phyloP scores from a whole-genome alignment of 2,797 vertebrate genomes.

The Mycteria americana region DNA sequence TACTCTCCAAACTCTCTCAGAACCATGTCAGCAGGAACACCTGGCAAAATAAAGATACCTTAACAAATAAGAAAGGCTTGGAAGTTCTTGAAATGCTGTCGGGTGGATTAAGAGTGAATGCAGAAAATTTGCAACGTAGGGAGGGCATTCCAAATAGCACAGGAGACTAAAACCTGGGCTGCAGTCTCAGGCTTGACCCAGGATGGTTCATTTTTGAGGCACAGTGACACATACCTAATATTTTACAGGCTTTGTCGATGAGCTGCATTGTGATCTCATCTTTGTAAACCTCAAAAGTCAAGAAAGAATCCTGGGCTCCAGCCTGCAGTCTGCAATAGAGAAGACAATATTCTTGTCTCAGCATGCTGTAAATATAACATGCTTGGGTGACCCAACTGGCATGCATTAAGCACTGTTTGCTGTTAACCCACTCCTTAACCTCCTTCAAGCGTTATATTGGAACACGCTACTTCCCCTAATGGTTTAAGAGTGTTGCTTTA shows the following conservation, averaged over 20 bases:
- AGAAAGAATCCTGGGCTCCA: constrained; percentile 78
- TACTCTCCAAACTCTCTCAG: constrained; percentile 82
- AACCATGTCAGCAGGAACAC: constrained; percentile 74
- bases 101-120: background rate
- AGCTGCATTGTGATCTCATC: constrained; percentile 81
- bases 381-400: background rate
- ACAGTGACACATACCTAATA: constrained; percentile 64
- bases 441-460: fast-evolving
- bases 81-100: background rate
- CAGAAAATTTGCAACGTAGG: background rate
- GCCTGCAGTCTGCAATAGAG: constrained; percentile 69
- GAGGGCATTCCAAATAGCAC: background rate
- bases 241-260: constrained; percentile 74
- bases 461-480: background rate
- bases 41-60: constrained; percentile 57
- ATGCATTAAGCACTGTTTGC: background rate
- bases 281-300: constrained; percentile 81
- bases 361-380: background rate
- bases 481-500: background rate
- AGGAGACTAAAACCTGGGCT: background rate
- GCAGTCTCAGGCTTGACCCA: background rate
- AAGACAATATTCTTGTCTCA: background rate
- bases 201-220: background rate
- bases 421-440: background rate
- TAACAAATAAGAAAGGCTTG: background rate